These are phyloP conservation scores for Heteropelma amictum DNA, from an alignment of 2,888 invertebrate species.

Conservation along the genomic window DNA sequence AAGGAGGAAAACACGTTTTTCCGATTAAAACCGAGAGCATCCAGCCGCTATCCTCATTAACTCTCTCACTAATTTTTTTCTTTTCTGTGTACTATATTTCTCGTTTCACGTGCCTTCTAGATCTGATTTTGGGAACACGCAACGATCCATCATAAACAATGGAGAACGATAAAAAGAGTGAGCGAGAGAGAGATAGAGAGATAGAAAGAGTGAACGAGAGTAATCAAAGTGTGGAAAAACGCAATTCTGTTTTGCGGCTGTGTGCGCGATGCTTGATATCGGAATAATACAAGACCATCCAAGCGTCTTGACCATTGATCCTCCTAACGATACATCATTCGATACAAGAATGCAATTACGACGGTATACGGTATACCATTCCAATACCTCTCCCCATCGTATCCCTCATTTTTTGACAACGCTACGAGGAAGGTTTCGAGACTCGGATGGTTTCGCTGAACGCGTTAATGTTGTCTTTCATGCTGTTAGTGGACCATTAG, in stretches of 20 bases:
- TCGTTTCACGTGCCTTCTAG: conserved; percentile 63
- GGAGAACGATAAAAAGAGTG: conserved; percentile 11
- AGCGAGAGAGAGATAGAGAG: not conserved
- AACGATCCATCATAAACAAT: conserved; percentile 24
- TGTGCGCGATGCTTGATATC: conserved; percentile 44
- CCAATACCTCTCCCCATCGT: not conserved
- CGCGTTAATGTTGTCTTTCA: conserved; percentile 8
- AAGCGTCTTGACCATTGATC: conserved; percentile 14
- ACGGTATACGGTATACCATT: not conserved
- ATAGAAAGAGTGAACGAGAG: conserved; percentile 1
- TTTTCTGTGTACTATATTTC: conserved; percentile 26
- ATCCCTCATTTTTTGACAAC: not conserved
- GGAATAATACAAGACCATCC: conserved; percentile 41
- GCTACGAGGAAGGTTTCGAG: not conserved
- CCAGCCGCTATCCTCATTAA: conserved; percentile 60
- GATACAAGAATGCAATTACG: not conserved
- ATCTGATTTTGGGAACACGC: conserved; percentile 60
- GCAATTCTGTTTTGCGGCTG: conserved; percentile 21
- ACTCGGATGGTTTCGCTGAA: not conserved
- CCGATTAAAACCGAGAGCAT: conserved; percentile 69
- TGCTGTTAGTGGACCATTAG: conserved; percentile 61
- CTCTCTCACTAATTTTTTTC: conserved; percentile 10
- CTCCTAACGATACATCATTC: not conserved
- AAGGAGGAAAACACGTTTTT: conserved; percentile 67
- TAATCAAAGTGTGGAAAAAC: conserved; percentile 4